Percentiles rank a stretch among this genome's conserved stretches.
Evolutionary conservation across 2,797 vertebrate genomes (phyloP).

Genomic region (Argya squamiceps): DNA sequence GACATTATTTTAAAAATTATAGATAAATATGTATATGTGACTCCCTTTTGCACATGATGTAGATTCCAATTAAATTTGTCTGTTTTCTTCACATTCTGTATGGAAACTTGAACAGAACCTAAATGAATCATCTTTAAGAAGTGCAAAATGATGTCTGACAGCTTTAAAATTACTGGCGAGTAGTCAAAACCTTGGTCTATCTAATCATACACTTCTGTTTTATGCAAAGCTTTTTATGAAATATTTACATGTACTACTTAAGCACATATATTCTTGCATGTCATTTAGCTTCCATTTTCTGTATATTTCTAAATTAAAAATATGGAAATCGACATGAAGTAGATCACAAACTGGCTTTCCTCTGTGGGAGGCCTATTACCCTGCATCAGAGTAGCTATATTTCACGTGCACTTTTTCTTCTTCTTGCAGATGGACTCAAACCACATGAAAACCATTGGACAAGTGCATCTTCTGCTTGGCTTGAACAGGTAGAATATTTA

Average conservation of each 20-base stretch:
- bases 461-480: background rate
- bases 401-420: background rate
- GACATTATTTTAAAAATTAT: background rate
- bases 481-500: background rate
- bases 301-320: background rate
- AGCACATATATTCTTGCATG: background rate
- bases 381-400: background rate
- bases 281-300: background rate
- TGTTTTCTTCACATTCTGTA: background rate
- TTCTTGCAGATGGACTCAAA: background rate
- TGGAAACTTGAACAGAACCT: background rate
- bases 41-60: background rate
- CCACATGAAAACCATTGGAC: background rate
- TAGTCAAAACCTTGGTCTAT: background rate
- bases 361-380: background rate
- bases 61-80: background rate
- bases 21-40: background rate
- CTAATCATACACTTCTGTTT: background rate
- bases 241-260: background rate
- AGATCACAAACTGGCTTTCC: background rate
- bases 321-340: background rate
- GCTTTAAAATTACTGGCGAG: background rate
- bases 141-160: background rate
- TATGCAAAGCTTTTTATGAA: background rate
- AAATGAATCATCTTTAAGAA: background rate